Base-by-base conservation (phyloP, 2,797 vertebrate species). In the Hafferia zeledoni region DNA sequence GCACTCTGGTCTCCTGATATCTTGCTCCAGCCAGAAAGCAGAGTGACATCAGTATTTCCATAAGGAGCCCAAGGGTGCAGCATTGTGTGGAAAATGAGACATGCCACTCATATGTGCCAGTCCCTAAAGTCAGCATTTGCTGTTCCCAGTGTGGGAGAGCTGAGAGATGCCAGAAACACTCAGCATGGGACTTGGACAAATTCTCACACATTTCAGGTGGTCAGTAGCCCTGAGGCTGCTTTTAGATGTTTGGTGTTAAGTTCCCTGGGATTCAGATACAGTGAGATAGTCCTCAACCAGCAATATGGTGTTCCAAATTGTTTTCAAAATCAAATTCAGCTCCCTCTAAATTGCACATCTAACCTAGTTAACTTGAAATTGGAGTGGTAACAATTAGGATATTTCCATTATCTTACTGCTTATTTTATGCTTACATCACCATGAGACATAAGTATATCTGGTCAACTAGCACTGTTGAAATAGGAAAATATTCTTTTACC, bases 1-100 rank as follows among this genome's bases (percentile, higher is more conserved):
- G 30, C 79, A 83, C 87, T 96, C 84, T 96, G 96, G 90, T 93
- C 95, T 97, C 80, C 75, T 79, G 72, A 68, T 65, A 88, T 57
- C 39, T 92, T 94, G 83, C 72, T 81, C 60, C 52, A 81, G 61
- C 46, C 78, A 93, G 97, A 94, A 93, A 95, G 71, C 53, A 87
- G 70, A 84, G 72, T 90, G 91, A 94, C 47, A 87, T 91, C 89
- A 79, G 37, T 68, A 70, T 96, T 91, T 94, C 96, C 65, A 75
- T 79, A 83, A 78, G 59, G 46, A 86, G 50, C 65, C 23, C 65
- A 6, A 68, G 17, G 46, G 23, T 77, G 37, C 43, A 41, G 35
- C 8, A 33, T 4, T 52, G 22, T 64, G 46, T 64, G 60, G 55
- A 86, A 89, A 83, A 60, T 14, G 59, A 83, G 64, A 37, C 37